A percentile compares a stretch with the other conserved stretches of the same genome.
These are phyloP conservation scores for Amphiprion ocellaris DNA, from an alignment of 2,113 vertebrate genomes.

Conservation along the genomic window DNA sequence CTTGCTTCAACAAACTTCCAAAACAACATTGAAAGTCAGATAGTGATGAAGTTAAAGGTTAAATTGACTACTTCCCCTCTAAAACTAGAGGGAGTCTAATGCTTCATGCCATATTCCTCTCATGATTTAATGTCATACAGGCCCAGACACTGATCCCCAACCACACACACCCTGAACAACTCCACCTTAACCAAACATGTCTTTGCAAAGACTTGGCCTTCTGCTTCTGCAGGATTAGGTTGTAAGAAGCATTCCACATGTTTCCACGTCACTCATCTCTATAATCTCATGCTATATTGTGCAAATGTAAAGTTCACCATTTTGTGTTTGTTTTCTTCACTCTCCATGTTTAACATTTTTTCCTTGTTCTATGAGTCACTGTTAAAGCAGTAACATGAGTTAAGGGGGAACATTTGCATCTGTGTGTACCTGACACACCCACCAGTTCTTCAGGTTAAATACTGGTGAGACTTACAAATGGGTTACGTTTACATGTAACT, in stretches of 20 bases:
- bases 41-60: not conserved
- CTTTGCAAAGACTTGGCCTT: slow-evolving; percentile 7
- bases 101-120: not conserved
- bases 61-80: not conserved
- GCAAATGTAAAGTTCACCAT: not conserved
- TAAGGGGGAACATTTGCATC: not conserved
- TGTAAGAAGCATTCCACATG: not conserved
- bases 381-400: not conserved
- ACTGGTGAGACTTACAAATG: not conserved
- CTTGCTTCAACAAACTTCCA: not conserved
- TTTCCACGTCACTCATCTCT: not conserved
- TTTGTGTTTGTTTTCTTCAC: not conserved
- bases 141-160: not conserved
- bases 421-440: not conserved
- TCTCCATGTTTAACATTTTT: no score
- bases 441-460: not conserved
- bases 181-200: slow-evolving; percentile 43
- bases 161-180: slow-evolving; percentile 20
- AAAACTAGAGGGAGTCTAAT: not conserved
- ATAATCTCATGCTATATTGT: not conserved
- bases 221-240: not conserved
- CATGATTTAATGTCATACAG: not conserved
- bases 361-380: not conserved
- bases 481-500: not conserved
- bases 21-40: no score